Percentiles rank a stretch among this genome's conserved stretches.
phyloP scores from a whole-genome alignment of 1,140 invertebrate genomes.

The Sarcophaga bullata region DNA sequence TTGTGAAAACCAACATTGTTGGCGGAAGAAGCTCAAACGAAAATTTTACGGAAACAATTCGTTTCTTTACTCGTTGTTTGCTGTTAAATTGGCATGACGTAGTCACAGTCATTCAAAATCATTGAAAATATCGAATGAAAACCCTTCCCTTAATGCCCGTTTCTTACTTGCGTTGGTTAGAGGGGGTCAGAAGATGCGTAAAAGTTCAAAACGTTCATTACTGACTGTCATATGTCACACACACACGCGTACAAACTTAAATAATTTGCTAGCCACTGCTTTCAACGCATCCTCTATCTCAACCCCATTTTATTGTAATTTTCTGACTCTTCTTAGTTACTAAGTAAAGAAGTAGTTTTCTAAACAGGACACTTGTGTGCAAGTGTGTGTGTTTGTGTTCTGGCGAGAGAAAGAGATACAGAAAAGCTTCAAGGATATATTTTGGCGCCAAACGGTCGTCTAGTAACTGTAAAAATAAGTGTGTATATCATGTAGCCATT shows the following conservation, averaged over 20 bases:
- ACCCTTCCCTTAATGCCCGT: neutral
- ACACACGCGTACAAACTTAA: no score
- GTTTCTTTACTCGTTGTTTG: neutral
- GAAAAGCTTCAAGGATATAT: conserved; percentile 28
- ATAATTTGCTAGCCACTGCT: neutral
- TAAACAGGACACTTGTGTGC: neutral
- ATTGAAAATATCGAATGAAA: neutral
- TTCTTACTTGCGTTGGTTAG: neutral
- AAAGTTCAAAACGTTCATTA: neutral
- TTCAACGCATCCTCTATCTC: neutral
- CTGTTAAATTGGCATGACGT: neutral
- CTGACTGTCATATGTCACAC: neutral
- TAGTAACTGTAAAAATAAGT: neutral
- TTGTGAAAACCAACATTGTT: conserved; percentile 28
- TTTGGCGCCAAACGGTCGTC: conserved; percentile 36
- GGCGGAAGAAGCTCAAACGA: conserved; percentile 34
- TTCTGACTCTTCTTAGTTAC: neutral
- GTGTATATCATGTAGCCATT: conserved; percentile 27
- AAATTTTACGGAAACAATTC: neutral
- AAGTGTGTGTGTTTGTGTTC: neutral
- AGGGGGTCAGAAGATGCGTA: neutral
- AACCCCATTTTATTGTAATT: neutral
- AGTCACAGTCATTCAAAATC: neutral
- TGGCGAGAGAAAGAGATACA: neutral
- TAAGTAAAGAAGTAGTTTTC: neutral